Conservation (phyloP, 2,113 vertebrate species). For the Eupsittula cactorum region DNA sequence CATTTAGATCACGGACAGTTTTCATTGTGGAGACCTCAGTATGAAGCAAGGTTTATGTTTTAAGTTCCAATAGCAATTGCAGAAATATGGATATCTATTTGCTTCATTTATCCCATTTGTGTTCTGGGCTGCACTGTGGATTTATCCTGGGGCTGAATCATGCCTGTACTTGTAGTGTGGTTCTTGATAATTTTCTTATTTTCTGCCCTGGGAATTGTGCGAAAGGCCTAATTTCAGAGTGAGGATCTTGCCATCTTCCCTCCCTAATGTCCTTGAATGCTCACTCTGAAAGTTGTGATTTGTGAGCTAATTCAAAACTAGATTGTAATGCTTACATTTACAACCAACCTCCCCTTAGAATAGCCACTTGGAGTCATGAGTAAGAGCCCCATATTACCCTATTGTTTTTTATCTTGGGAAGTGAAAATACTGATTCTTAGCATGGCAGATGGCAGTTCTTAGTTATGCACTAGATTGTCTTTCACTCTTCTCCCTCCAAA, state of each 20-base stretch:
- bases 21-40: neutral
- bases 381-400: neutral
- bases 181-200: neutral
- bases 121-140: neutral
- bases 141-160: neutral
- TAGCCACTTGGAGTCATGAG: neutral
- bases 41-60: neutral
- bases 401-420: neutral
- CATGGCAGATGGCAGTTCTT: constrained; percentile 3
- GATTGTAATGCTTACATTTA: neutral
- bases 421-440: neutral
- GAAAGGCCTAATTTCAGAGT: neutral
- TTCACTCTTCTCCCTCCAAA: neutral
- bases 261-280: neutral
- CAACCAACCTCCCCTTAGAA: neutral
- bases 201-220: neutral
- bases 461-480: neutral
- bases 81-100: neutral
- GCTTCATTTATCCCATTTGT: neutral
- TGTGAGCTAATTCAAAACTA: neutral
- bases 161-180: neutral
- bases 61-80: neutral
- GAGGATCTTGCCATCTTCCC: neutral
- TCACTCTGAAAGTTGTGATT: neutral
- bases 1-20: neutral